A percentile compares a stretch with the other conserved stretches of the same genome.
Evolutionary conservation across 2,888 invertebrate genomes (phyloP).

Genomic region (Melieria picta): DNA sequence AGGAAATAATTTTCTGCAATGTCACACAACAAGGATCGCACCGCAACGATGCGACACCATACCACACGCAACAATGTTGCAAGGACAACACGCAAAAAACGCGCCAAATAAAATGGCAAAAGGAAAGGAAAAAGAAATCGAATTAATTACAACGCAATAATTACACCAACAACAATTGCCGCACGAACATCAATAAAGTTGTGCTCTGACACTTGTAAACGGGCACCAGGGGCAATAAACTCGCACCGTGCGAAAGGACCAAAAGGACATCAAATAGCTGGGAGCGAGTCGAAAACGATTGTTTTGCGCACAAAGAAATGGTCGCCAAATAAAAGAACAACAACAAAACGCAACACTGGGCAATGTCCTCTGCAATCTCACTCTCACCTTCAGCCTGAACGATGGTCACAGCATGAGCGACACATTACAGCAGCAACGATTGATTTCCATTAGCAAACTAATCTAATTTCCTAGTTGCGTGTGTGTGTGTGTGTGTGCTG

Average conservation of each 20-base stretch:
- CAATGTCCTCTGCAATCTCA: too few species aligned
- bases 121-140: background rate
- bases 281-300: too few species aligned
- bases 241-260: too few species aligned
- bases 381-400: too few species aligned
- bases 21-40: background rate
- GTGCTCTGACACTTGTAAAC: background rate
- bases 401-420: too few species aligned
- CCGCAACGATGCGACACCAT: too few species aligned
- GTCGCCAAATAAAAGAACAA: too few species aligned
- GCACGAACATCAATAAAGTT: background rate
- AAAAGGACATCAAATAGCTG: too few species aligned
- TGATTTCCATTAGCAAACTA: background rate
- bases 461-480: background rate
- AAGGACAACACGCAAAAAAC: background rate
- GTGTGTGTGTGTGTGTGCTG: background rate
- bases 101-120: background rate
- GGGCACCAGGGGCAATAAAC: too few species aligned
- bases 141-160: constrained; percentile 11
- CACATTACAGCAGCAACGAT: background rate
- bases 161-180: background rate
- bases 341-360: too few species aligned
- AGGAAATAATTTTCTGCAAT: constrained; percentile 16
- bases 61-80: background rate
- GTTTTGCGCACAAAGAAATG: too few species aligned